Evolutionary conservation across 2,113 vertebrate genomes (phyloP).

Genomic region (Pogonocichla stellata): DNA sequence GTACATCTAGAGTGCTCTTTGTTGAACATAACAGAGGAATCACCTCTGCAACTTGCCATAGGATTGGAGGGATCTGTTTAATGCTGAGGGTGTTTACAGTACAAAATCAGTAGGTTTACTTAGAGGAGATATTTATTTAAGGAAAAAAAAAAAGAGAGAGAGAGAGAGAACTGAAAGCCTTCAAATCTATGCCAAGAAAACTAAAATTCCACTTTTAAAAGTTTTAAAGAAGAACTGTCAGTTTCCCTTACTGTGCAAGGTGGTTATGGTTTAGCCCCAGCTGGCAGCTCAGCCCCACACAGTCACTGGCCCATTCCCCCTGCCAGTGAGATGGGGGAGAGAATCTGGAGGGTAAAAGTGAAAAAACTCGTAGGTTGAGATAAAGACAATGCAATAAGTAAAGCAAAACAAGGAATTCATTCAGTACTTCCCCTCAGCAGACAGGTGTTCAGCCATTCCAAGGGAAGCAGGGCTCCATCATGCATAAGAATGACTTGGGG

Average conservation of each 20-base stretch:
- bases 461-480: background rate
- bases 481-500: background rate
- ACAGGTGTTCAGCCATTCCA: background rate
- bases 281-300: background rate
- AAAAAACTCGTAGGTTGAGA: background rate
- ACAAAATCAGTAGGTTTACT: background rate
- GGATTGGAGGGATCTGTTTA: background rate
- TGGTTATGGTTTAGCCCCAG: background rate
- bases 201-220: constrained; percentile 6
- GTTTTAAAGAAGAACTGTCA: constrained; percentile 25
- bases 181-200: constrained; percentile 1
- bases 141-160: background rate
- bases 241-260: background rate
- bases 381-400: background rate
- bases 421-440: background rate
- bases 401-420: background rate
- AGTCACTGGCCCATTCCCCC: background rate
- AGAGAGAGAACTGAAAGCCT: background rate
- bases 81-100: background rate
- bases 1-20: constrained; percentile 4
- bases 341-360: background rate
- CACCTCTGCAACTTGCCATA: background rate
- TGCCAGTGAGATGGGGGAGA: background rate
- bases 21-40: background rate
- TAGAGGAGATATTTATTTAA: background rate